Base-by-base conservation (phyloP, 2,113 vertebrate species). In the Cyphomyrus plagiostoma region DNA sequence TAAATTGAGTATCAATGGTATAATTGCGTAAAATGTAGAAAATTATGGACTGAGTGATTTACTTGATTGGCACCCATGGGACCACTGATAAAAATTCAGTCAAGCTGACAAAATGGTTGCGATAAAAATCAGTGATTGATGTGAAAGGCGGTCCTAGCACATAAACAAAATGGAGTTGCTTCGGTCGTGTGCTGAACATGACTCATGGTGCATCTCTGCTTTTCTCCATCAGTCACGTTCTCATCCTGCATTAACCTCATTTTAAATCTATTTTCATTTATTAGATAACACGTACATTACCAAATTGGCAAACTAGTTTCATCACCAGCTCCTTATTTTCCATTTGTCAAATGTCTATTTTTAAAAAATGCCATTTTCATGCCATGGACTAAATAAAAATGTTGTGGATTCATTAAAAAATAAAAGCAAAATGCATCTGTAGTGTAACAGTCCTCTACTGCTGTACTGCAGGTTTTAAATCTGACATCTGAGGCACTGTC, bases 51-150 rank as follows among this genome's bases (percentile, higher is more conserved):
- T 49, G 46, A 26, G 48, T 45, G 46, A 49, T 86, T n/a, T 49
- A 50, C n/a, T 86, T 86, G 83, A 86, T 86, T 86, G 48, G 45
- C 83, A 50, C 83, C 83, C n/a, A 49, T 46, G 45, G 83, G 45
- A 50, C 2, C 1, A 23, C 45, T 86, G 83, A 86, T 49, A 48
- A 86, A 86, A 85, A 50, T 49, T 39, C 23, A 86, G 83, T 48
- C 83, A 86, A 86, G 83, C 83, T 86, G 83, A 86, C 46, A 86
- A 86, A 86, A 86, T 50, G 4, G 7, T 23, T 86, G 83, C 46
- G 23, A 49, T 82, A 46, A 82, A 82, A 82, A 49, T 86, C 83
- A 45, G 4, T 86, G 45, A 50, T 48, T 42, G 2, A 45, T 17
- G 19, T 23, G 15, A 35, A 42, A 21, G 19, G 77, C 4, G 39